Evolutionary conservation across 2,888 invertebrate genomes (phyloP), one percentile per base, ranked within the genome.

Genomic region (Nymphalis polychloros): DNA sequence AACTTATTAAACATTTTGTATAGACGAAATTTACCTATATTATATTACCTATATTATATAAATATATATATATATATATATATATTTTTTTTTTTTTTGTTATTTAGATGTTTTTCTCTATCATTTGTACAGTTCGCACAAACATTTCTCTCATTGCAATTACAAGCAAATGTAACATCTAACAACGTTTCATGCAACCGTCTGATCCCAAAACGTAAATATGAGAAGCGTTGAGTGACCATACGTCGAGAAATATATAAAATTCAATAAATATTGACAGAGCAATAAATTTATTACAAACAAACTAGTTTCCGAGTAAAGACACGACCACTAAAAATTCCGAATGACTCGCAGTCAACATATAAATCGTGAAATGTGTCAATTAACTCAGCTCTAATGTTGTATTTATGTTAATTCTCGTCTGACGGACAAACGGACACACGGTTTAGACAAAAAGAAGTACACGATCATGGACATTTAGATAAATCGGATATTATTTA

Each of bases 301-400:
- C 68, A 78, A 81, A 84, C 83, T 76, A 81, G 81, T 79, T 79
- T 78, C 78, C 57, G 78, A 78, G 77, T 78, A 81, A 81, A 81
- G 77, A 79, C 78, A 80, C 80, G 79, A 77, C 72, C 75, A 73
- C 75, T 80, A 79, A 81, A 81, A 83, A 82, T 81, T 82, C 79
- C 82, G 77, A 76, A 80, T 85, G 87, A 86, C 80, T 84, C 78
- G 79, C 81, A 80, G 80, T 78, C 80, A 82, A 78, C 79, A 81
- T 81, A 92, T 91, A 92, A 91, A 92, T 92, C 90, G 85, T 87
- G 83, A 84, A 85, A 90, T 87, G 88, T 90, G 92, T 92, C 92
- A 92, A 92, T 92, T 92, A 92, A 90, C 86, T 88, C 88, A 85
- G 79, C 79, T 83, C 81, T 90, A 91, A 92, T 92, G 90, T 86